These are phyloP conservation scores for Pygmarrhopalites habei DNA, from an alignment of 1,140 invertebrate species.

Conservation along the genomic window DNA sequence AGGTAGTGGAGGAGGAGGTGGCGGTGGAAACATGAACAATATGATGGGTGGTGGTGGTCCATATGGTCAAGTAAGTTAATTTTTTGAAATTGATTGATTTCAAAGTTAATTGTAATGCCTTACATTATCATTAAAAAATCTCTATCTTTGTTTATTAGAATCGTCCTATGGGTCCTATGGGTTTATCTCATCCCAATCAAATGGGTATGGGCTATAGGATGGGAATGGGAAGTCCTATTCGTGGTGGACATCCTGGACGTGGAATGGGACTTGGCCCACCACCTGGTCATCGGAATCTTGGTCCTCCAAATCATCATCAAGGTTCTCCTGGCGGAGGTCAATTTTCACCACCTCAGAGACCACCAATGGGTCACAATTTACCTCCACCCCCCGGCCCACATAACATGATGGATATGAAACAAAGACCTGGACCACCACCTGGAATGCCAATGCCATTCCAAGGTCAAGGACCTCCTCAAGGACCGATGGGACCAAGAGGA, in stretches of 20 bases:
- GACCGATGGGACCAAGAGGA: conserved; percentile 39
- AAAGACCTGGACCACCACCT: conserved; percentile 55
- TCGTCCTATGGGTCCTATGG: conserved; percentile 29
- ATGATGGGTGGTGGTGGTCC: conserved; percentile 36
- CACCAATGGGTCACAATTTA: conserved; percentile 30
- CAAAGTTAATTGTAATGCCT: too few species aligned
- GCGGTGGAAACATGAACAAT: conserved; percentile 28
- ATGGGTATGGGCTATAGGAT: conserved; percentile 34
- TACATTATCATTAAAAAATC: too few species aligned
- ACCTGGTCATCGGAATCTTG: conserved; percentile 47
- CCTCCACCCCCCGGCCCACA: conserved; percentile 54
- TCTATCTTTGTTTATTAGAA: too few species aligned
- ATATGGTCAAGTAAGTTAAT: too few species aligned
- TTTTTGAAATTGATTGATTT: too few species aligned
- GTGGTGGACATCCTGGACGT: conserved; percentile 8
- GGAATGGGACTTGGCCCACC: conserved; percentile 56
- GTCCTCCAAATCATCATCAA: conserved; percentile 44
- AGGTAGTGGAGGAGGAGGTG: conserved; percentile 18
- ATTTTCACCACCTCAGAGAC: conserved; percentile 18
- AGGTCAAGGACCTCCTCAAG: conserved; percentile 19
- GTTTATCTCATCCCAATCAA: too few species aligned
- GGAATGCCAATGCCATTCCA: conserved; percentile 49
- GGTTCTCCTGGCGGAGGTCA: conserved; percentile 28
- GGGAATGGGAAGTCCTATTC: conserved; percentile 25
- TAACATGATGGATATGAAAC: too few species aligned